Base-by-base conservation (phyloP, 2,113 vertebrate genomes). In the Eulemur rufifrons region DNA sequence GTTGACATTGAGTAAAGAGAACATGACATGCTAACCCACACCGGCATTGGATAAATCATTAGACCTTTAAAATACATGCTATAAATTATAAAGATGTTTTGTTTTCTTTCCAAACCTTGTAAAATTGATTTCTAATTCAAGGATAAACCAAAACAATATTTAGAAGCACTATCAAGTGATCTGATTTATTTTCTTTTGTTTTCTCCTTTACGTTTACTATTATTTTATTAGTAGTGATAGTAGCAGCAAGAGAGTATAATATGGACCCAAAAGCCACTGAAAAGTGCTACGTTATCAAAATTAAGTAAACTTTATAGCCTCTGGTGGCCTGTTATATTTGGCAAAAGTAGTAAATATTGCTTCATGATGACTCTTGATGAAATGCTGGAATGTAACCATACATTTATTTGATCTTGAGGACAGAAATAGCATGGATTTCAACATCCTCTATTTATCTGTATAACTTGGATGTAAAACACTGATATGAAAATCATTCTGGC, bases 1-100 rank as follows among this genome's bases (percentile, higher is more conserved):
- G 15, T 82, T 11, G 76, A 97, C 89, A 45, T 92, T 47, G 98
- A 98, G 54, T 98, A 96, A 97, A 96, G 68, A 95, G 61, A 94
- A 76, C 95, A 7, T 91, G 93, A 89, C 42, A 23, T 82, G 93
- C 81, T 86, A 29, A 34, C 76, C 80, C 11, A 50, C 8, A 1
- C 52, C 93, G 85, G 83, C 68, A n/a, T 10, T 32, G 13, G 45
- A 39, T 90, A 81, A 73, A 77, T 95, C 95, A 32, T 88, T 96
- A 95, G 95, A 86, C 87, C 95, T 74, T 94, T 81, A 56, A 94
- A 93, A 56, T 97, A 80, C 39, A 81, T 86, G 64, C 56, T 92
- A 83, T 77, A 91, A 96, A 86, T 94, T 59, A 66, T 2, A 27
- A 93, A 96, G 81, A 76, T 85, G 81, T 73, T 64, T 86, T 82